Evolutionary conservation across 2,797 vertebrate species (phyloP).

Genomic region (Pangasius sanitwongsei): DNA sequence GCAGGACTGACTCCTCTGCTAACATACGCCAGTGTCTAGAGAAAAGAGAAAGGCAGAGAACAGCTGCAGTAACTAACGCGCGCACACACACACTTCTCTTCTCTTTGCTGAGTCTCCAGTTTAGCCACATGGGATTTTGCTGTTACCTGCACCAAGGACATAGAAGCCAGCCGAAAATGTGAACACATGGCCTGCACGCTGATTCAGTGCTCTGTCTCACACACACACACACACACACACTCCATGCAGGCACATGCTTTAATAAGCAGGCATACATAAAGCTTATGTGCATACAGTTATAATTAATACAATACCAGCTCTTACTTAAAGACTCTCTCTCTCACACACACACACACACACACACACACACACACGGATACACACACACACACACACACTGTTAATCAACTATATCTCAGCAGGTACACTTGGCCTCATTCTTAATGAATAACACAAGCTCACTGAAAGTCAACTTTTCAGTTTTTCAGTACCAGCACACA

Average conservation of each 20-base stretch:
- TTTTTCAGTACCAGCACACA: background rate
- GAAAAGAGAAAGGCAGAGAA: conserved; percentile 29
- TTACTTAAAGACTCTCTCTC: background rate
- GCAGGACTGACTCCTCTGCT: background rate
- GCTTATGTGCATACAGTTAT: background rate
- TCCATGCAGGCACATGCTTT: background rate
- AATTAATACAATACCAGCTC: conserved; percentile 1
- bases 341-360: background rate
- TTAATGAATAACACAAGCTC: conserved; percentile 5
- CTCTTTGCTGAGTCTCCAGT: conserved; percentile 46
- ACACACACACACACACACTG: background rate
- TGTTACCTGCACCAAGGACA: conserved; percentile 53
- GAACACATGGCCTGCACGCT: conserved; percentile 8
- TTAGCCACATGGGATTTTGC: conserved; percentile 29
- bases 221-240: conserved; percentile 19
- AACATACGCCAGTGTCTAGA: conserved; percentile 17
- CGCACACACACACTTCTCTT: conserved; percentile 37
- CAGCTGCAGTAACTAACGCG: conserved; percentile 46
- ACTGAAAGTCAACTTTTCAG: background rate
- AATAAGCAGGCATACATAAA: conserved; percentile 10
- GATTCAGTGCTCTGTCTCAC: background rate
- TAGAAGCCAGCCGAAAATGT: conserved; percentile 11
- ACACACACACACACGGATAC: background rate
- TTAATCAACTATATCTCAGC: background rate
- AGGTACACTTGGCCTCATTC: background rate